Evolutionary conservation across 2,113 vertebrate species (phyloP).

Genomic region (Prolemur simus): DNA sequence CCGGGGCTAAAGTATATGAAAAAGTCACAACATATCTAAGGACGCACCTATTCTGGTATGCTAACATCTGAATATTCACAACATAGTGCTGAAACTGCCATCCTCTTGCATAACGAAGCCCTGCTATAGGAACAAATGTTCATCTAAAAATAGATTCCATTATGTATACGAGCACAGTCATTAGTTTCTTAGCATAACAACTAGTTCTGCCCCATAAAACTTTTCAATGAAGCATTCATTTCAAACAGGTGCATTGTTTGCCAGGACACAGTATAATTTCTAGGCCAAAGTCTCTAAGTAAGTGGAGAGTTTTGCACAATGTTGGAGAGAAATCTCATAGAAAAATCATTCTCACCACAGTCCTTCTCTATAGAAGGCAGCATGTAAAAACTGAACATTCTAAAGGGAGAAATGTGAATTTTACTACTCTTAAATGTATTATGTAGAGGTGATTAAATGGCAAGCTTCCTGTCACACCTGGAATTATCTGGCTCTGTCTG

Average conservation of each 20-base stretch:
- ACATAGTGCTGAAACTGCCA: not conserved
- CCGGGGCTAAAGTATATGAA: not conserved
- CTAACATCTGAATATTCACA: constrained; percentile 45
- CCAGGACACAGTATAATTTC: not conserved
- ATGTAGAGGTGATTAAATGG: not conserved
- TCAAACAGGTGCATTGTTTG: constrained; percentile 33
- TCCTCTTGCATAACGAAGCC: constrained; percentile 53
- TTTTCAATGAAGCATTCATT: constrained; percentile 54
- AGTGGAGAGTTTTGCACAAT: not conserved
- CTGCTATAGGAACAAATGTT: constrained; percentile 63
- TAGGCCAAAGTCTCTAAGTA: not conserved
- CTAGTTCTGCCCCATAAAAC: constrained; percentile 71
- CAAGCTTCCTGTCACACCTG: not conserved
- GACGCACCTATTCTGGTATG: not conserved
- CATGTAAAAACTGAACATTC: not conserved
- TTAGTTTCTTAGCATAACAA: constrained; percentile 66
- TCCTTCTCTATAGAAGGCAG: not conserved
- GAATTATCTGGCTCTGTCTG: not conserved
- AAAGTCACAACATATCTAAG: not conserved
- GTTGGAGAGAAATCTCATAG: not conserved
- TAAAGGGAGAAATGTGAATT: not conserved
- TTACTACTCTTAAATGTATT: not conserved
- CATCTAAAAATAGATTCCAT: constrained; percentile 73
- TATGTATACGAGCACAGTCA: constrained; percentile 55
- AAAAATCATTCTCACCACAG: not conserved